Evolutionary conservation across 2,113 vertebrate genomes (phyloP).

Genomic region (Chaetodon trifascialis): DNA sequence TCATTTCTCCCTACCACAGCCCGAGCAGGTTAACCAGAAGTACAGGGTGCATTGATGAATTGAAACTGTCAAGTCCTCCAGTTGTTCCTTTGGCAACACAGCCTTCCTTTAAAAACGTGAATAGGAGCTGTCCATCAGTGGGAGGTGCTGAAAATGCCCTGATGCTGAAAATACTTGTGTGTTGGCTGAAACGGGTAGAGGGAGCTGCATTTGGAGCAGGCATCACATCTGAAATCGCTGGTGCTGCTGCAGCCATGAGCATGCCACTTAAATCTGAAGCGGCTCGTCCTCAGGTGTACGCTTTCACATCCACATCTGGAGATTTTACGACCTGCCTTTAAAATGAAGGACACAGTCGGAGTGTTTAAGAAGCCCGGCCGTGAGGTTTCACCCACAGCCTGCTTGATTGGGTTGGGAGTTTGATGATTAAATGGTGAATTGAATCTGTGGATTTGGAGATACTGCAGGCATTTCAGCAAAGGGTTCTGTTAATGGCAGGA

Average conservation of each 20-base stretch:
- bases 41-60: slow-evolving; percentile 1
- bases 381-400: not conserved
- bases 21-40: slow-evolving; percentile 36
- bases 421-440: not conserved
- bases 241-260: slow-evolving; percentile 44
- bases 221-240: slow-evolving; percentile 39
- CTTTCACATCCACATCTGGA: slow-evolving; percentile 46
- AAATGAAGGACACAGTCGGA: slow-evolving; percentile 52
- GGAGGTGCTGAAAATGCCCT: slow-evolving; percentile 70
- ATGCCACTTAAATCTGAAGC: slow-evolving; percentile 37
- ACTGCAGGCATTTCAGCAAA: slow-evolving; percentile 4
- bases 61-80: slow-evolving; percentile 17
- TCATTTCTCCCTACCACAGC: slow-evolving; percentile 1
- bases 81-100: slow-evolving; percentile 34
- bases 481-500: not conserved
- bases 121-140: slow-evolving; percentile 71
- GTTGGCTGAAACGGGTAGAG: slow-evolving; percentile 49
- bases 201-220: slow-evolving; percentile 52
- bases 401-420: slow-evolving; percentile 12
- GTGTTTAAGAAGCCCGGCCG: slow-evolving; percentile 16
- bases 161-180: slow-evolving; percentile 54
- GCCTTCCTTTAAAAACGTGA: not conserved
- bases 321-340: slow-evolving; percentile 53
- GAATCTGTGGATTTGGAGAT: slow-evolving; percentile 9
- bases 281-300: slow-evolving; percentile 44